These are phyloP conservation scores for Criorhina ranunculi DNA, from an alignment of 2,888 invertebrate genomes.

Conservation along the genomic window DNA sequence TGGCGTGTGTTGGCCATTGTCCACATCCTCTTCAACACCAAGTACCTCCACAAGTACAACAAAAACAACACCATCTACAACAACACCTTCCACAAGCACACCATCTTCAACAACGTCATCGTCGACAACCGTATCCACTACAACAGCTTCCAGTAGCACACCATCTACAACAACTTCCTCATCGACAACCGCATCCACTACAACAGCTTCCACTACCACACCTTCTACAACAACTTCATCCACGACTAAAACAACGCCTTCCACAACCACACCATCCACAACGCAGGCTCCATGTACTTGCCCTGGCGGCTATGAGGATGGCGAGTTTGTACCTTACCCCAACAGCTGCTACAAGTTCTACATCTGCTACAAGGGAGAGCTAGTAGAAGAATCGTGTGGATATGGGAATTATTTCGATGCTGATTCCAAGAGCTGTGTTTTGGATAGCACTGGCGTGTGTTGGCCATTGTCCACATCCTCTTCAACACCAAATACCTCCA, in stretches of 20 bases:
- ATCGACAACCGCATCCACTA: no score
- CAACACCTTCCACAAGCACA: slow-evolving; percentile 11
- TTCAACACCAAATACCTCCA: no score
- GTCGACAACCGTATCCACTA: no score
- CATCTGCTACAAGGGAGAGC: slow-evolving; percentile 20
- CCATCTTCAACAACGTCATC: slow-evolving; percentile 2
- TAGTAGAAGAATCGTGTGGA: slow-evolving; percentile 7
- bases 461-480: no score
- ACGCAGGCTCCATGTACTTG: no score
- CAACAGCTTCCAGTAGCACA: no score
- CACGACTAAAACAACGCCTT: no score
- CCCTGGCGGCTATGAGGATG: slow-evolving; percentile 32
- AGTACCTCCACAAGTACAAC: slow-evolving; percentile 21
- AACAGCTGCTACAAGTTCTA: slow-evolving; percentile 12
- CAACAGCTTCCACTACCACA: no score
- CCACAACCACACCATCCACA: background rate
- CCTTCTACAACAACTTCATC: no score
- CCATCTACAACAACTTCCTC: background rate
- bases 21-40: slow-evolving; percentile 2
- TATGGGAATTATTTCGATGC: slow-evolving; percentile 35
- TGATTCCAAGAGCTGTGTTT: background rate
- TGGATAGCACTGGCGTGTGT: slow-evolving; percentile 43
- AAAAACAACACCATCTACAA: slow-evolving; percentile 8
- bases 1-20: slow-evolving; percentile 24
- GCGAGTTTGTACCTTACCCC: slow-evolving; percentile 1